phyloP scores from a whole-genome alignment of 1,140 invertebrate species.

The Acromyrmex echinatior region DNA sequence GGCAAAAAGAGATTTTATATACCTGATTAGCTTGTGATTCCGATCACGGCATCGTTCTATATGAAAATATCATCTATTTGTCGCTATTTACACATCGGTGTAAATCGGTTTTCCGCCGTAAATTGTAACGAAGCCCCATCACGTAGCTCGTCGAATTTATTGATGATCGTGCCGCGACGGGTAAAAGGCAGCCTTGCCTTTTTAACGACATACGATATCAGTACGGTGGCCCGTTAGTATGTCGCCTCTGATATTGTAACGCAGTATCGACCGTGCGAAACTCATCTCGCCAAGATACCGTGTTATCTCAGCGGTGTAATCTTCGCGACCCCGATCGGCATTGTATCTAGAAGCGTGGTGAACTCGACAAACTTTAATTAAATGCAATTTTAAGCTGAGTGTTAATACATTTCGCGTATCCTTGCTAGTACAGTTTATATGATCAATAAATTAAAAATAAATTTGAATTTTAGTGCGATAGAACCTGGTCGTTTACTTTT shows the following conservation, averaged over 20 bases:
- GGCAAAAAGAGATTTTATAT: neutral
- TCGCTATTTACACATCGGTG: slow-evolving; percentile 46
- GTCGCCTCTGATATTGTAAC: slow-evolving; percentile 10
- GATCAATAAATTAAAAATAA: neutral
- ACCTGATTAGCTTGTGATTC: slow-evolving; percentile 19
- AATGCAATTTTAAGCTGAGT: slow-evolving; percentile 37
- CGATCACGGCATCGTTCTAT: slow-evolving; percentile 18
- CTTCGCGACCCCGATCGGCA: slow-evolving; percentile 28
- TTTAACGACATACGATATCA: slow-evolving; percentile 45
- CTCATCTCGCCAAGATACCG: slow-evolving; percentile 48
- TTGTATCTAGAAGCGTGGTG: slow-evolving; percentile 1
- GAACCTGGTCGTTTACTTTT: neutral
- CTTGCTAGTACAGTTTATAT: neutral
- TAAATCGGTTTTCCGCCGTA: slow-evolving; percentile 31
- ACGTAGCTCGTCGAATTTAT: slow-evolving; percentile 64
- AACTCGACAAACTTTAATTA: slow-evolving; percentile 42
- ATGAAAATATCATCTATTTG: slow-evolving; percentile 46
- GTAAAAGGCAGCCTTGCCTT: slow-evolving; percentile 46
- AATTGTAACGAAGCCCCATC: slow-evolving; percentile 54
- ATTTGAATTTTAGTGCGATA: neutral
- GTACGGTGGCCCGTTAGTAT: neutral
- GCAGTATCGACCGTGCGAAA: slow-evolving; percentile 42
- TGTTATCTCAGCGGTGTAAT: slow-evolving; percentile 22
- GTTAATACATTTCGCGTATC: slow-evolving; percentile 17
- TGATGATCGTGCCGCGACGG: slow-evolving; percentile 19